A percentile compares a stretch with the other conserved stretches of the same genome.
Evolutionary conservation across 2,113 vertebrate genomes (phyloP).

Genomic region (Scomber japonicus): DNA sequence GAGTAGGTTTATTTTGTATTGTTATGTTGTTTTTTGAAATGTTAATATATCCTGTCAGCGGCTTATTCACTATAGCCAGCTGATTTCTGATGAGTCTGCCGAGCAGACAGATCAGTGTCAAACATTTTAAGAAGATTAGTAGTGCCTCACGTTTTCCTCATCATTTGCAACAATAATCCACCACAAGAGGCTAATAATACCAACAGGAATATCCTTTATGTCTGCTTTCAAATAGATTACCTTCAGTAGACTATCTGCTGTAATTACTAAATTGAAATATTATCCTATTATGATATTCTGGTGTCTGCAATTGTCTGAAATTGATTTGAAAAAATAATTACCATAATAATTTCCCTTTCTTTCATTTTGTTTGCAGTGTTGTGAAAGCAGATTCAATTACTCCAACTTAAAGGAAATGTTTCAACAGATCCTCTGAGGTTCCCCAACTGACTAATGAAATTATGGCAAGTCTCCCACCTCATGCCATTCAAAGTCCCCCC

Average conservation of each 20-base stretch:
- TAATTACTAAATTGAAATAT: conserved; percentile 56
- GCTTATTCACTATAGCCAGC: conserved; percentile 48
- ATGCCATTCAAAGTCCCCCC: conserved; percentile 82
- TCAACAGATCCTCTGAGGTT: conserved; percentile 83
- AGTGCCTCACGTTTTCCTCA: conserved; percentile 76
- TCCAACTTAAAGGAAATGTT: conserved; percentile 80
- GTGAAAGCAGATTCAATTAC: conserved; percentile 84
- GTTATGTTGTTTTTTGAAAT: background rate
- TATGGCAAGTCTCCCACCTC: conserved; percentile 81
- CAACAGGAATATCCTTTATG: conserved; percentile 28
- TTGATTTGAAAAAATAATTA: conserved; percentile 16
- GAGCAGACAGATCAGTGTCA: conserved; percentile 81
- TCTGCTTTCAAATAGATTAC: conserved; percentile 45
- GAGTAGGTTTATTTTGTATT: background rate
- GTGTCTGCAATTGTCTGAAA: conserved; percentile 34
- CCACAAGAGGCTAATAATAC: conserved; percentile 67
- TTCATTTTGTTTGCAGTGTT: conserved; percentile 66
- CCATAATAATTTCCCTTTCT: conserved; percentile 22
- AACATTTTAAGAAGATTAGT: conserved; percentile 83
- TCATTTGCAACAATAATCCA: conserved; percentile 74
- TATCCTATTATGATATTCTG: conserved; percentile 3
- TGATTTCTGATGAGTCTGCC: conserved; percentile 79
- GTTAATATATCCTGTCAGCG: conserved; percentile 26
- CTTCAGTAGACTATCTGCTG: background rate
- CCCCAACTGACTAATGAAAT: conserved; percentile 86